Percentiles rank a stretch among this genome's conserved stretches.
These are phyloP conservation scores for Drosophila nigromelanica DNA, from an alignment of 1,140 invertebrate species.

Conservation along the genomic window DNA sequence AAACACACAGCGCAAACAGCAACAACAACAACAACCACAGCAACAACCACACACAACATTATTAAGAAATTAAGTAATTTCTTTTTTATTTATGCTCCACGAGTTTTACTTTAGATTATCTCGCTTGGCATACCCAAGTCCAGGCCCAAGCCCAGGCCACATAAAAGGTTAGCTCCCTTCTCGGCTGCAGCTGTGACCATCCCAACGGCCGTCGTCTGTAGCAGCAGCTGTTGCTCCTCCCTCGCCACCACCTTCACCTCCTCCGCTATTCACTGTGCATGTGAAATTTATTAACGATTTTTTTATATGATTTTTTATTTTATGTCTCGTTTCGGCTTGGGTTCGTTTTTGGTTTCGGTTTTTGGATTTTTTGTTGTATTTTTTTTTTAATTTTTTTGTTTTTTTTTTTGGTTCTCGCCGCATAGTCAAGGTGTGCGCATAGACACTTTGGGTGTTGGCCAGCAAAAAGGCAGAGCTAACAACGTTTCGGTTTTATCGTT, in stretches of 20 bases:
- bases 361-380: conserved; percentile 22
- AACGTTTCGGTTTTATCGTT: conserved; percentile 61
- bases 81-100: conserved; percentile 82
- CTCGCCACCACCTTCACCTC: neutral
- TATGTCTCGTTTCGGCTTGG: conserved; percentile 63
- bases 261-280: conserved; percentile 46
- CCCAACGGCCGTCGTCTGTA: conserved; percentile 12
- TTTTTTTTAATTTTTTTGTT: conserved; percentile 5
- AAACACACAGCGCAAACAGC: conserved; percentile 38
- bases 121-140: conserved; percentile 21
- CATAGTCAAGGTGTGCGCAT: conserved; percentile 73
- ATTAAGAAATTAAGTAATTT: conserved; percentile 83
- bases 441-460: conserved; percentile 81
- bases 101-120: conserved; percentile 83
- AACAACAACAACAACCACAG: conserved; percentile 31
- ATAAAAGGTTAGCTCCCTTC: conserved; percentile 77
- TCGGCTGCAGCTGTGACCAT: conserved; percentile 58
- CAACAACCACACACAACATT: conserved; percentile 59
- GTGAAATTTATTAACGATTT: conserved; percentile 83
- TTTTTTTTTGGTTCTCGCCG: conserved; percentile 12
- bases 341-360: conserved; percentile 23
- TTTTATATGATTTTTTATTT: conserved; percentile 76
- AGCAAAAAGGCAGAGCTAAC: conserved; percentile 22
- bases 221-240: conserved; percentile 16
- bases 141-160: conserved; percentile 43